Evolutionary conservation across 1,140 invertebrate genomes (phyloP), one percentile per base, ranked within the genome.

Genomic region (Hyposmocoma kahamanoa): DNA sequence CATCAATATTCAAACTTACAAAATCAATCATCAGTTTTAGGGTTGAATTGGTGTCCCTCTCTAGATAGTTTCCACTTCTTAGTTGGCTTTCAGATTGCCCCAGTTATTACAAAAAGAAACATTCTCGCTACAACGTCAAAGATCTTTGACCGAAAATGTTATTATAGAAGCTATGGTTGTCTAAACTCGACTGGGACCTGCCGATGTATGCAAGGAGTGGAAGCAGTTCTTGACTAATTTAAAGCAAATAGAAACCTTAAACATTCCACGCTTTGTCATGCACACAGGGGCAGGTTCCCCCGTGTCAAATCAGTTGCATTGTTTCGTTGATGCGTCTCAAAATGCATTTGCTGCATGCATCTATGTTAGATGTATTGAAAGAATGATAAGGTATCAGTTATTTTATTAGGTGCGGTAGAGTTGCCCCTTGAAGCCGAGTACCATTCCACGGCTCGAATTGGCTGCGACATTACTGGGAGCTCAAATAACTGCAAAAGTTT

Each of bases 21-120:
- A 41, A 19, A 17, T 9, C 38, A 41, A 19, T 41, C 38, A n/a
- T 41, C 38, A 5, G 38, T 15, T n/a, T 19, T 41, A 3, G 38
- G 38, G 38, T 41, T 41, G 38, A 41, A 41, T 21, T 41, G 38
- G 38, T 19, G 38, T 41, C 38, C 38, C 20, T 41, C 38, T 5
- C 10, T 19, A 21, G 38, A 41, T 20, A 13, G 17, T 19, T n/a
- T 41, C 6, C 10, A 41, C n/a, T 41, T 41, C 38, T 9, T 21
- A 41, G 19, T 41, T 17, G 38, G 20, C 6, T 41, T 21, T 6
- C 15, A 41, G 15, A 41, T 19, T 5, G 38, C 18, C 15, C 15
- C 4, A 19, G 19, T 41, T 11, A 6, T 11, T 28, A 28, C 24
- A 28, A 28, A 28, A 11, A 6, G 24, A 11, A 28, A 6, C 11